Evolutionary conservation across 2,113 vertebrate species (phyloP), one percentile per base, ranked within the genome.

Genomic region (Marmota flaviventris): DNA sequence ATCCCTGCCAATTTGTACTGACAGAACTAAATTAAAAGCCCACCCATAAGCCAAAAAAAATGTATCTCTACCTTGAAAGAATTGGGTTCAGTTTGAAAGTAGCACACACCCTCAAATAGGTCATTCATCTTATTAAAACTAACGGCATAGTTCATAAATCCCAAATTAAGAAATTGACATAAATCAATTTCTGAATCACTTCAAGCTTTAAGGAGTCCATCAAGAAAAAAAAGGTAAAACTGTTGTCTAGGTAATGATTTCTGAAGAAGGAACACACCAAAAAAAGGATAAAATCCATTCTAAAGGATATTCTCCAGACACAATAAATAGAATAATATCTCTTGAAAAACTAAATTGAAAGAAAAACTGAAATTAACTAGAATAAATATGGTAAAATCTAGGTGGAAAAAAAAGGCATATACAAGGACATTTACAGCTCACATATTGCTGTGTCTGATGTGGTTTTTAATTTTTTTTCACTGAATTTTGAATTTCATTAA

Each of bases 181-280:
- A 22, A 72, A 77, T 83, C 14, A 82, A 94, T 37, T 39, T 22
- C 34, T 91, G 32, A 67, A 85, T 76, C 14, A 51, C 14, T 77
- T 18, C 69, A 83, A 83, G 16, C 13, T 8, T 24, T 73, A 67
- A 1, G 4, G 32, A 92, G n/a, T 5, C 32, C 73, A 79, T 22
- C 20, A 81, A 73, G 20, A 73, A n/a, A 58, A 77, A 95, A 81
- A 79, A 70, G 92, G 76, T 88, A 37, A 48, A 93, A 85, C 6
- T 63, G 3, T 82, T 77, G 81, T 39, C 56, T 20, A 70, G 67
- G 18, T 72, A 85, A 51, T 39, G 8, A 29, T 88, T 69, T 51
- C 13, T 92, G 24, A 84, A 7, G 34, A 29, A 45, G 4, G 17
- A 72, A 4, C 17, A 72, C 29, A 56, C 7, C 10, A 72, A 48